A percentile compares a stretch with the other conserved stretches of the same genome.
phyloP scores from a whole-genome alignment of 2,113 vertebrate species.

The Haemorhous mexicanus region DNA sequence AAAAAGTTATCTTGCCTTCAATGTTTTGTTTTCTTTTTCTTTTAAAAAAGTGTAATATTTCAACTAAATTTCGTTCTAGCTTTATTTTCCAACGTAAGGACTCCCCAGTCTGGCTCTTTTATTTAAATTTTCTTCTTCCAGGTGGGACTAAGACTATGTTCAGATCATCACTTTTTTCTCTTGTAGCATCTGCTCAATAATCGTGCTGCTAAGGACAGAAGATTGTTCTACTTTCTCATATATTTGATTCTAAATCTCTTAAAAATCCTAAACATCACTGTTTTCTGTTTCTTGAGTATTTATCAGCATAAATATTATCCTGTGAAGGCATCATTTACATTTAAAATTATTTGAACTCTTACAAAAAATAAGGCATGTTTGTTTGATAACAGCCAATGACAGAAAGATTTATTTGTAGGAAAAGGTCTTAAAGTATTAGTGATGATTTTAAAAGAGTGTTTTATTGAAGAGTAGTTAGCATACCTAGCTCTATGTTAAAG shows the following conservation, averaged over 20 bases:
- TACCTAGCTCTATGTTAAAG: neutral
- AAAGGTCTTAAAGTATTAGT: neutral
- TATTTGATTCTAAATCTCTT: neutral
- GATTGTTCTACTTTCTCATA: neutral
- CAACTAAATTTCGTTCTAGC: neutral
- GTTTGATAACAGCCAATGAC: neutral
- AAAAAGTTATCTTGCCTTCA: neutral
- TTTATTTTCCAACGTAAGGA: neutral
- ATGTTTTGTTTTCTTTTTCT: neutral
- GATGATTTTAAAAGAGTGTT: neutral
- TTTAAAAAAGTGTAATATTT: neutral
- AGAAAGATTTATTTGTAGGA: neutral
- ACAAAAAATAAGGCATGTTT: neutral
- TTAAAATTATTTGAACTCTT: neutral
- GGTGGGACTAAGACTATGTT: neutral
- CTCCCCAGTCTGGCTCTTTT: neutral
- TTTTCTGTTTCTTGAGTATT: neutral
- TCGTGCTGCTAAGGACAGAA: neutral
- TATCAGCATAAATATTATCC: neutral
- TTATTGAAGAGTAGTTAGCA: neutral
- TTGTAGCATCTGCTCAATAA: neutral
- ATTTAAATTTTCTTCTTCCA: neutral
- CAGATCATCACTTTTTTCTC: neutral
- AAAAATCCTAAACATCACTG: neutral
- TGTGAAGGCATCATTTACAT: neutral